Percentiles rank a stretch among this genome's conserved stretches.
phyloP scores from a whole-genome alignment of 2,113 vertebrate genomes.

The Spilogale gracilis region DNA sequence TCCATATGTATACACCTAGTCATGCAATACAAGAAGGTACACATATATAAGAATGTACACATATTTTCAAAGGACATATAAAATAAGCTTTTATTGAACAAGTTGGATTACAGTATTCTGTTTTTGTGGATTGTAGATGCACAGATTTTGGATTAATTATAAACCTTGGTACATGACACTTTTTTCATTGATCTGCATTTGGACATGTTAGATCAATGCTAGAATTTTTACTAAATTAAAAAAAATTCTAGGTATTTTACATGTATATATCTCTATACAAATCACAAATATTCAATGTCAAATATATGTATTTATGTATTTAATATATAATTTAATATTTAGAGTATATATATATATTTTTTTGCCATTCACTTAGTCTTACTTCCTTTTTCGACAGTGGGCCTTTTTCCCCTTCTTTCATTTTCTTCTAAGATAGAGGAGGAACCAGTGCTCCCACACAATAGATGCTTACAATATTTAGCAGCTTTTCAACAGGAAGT shows the following conservation, averaged over 20 bases:
- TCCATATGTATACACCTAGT: not conserved
- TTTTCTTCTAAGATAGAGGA: not conserved
- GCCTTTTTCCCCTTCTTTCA: not conserved
- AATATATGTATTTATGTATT: not conserved
- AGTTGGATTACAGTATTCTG: not conserved
- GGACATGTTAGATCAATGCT: not conserved
- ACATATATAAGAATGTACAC: not conserved
- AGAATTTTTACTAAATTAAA: slow-evolving; percentile 44
- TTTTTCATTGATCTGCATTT: not conserved
- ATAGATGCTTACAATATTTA: not conserved
- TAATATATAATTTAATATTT: not conserved
- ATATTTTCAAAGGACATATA: not conserved
- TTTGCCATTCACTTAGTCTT: not conserved
- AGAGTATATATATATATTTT: not conserved
- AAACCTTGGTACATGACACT: not conserved
- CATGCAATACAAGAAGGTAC: not conserved
- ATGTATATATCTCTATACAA: not conserved
- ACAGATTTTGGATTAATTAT: slow-evolving; percentile 37
- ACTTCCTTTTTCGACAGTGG: not conserved
- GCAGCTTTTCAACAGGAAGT: not conserved
- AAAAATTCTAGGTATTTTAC: not conserved
- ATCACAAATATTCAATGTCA: not conserved
- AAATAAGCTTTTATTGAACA: not conserved
- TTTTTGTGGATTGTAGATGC: slow-evolving; percentile 19
- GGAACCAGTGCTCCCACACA: not conserved